phyloP scores from a whole-genome alignment of 2,888 invertebrate species.

The Phasia obesa region DNA sequence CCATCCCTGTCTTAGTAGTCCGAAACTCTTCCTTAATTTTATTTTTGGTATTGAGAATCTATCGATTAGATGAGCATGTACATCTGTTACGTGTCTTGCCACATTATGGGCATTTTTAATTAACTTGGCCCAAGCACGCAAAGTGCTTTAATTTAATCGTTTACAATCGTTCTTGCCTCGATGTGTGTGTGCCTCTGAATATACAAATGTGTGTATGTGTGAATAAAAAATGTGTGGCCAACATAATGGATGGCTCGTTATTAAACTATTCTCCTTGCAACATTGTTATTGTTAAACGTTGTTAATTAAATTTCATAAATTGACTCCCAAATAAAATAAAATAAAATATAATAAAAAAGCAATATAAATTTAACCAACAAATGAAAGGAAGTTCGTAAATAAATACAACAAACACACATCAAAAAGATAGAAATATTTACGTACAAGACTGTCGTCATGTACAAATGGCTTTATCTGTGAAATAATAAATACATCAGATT shows the following conservation, averaged over 20 bases:
- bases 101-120: slow-evolving; percentile 71
- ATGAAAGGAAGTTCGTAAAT: neutral
- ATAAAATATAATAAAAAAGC: slow-evolving; percentile 15
- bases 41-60: slow-evolving; percentile 40
- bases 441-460: too few species aligned
- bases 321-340: slow-evolving; percentile 31
- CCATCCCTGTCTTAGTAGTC: slow-evolving; percentile 11
- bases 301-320: slow-evolving; percentile 66
- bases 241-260: slow-evolving; percentile 53
- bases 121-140: slow-evolving; percentile 71
- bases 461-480: too few species aligned
- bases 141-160: slow-evolving; percentile 69
- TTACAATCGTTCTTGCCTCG: slow-evolving; percentile 38
- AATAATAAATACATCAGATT: too few species aligned
- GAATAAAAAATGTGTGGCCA: slow-evolving; percentile 41
- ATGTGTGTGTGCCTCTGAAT: slow-evolving; percentile 9
- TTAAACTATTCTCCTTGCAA: slow-evolving; percentile 37
- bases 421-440: too few species aligned
- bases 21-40: slow-evolving; percentile 12
- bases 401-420: too few species aligned
- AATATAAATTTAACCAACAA: slow-evolving; percentile 20
- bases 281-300: slow-evolving; percentile 41
- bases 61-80: slow-evolving; percentile 60
- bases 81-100: slow-evolving; percentile 64
- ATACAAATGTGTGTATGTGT: slow-evolving; percentile 3